These are phyloP conservation scores for Eurystomus glaucurus DNA, from an alignment of 2,797 vertebrate genomes.

Conservation along the genomic window DNA sequence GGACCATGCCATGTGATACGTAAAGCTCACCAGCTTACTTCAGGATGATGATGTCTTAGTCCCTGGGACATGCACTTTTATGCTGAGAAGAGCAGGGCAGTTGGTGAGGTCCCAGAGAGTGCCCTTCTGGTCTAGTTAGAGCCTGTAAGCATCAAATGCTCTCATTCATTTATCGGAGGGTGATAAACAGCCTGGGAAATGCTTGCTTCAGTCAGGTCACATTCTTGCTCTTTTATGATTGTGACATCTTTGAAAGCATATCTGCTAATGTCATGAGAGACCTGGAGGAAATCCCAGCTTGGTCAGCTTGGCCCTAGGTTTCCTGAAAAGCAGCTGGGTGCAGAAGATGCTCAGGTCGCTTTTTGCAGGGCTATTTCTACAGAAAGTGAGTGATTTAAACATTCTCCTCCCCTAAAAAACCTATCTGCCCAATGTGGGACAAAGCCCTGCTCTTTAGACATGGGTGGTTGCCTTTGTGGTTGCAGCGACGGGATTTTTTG, in stretches of 20 bases:
- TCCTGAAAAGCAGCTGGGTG: constrained; percentile 33
- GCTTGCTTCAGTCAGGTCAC: constrained; percentile 39
- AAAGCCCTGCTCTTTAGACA: background rate
- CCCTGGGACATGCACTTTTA: background rate
- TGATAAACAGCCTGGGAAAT: constrained; percentile 60
- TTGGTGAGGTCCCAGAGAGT: background rate
- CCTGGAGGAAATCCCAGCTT: background rate
- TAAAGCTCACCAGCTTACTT: background rate
- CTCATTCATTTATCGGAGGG: background rate
- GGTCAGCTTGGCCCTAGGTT: background rate
- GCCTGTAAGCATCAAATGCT: constrained; percentile 9
- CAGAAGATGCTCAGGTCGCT: background rate
- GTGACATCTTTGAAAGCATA: constrained; percentile 34
- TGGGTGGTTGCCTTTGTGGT: fast-evolving
- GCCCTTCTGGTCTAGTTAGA: constrained; percentile 46
- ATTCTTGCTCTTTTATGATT: constrained; percentile 34
- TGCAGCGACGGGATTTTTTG: background rate
- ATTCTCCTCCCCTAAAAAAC: background rate
- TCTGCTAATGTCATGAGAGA: background rate
- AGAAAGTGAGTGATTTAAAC: background rate
- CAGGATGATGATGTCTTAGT: background rate
- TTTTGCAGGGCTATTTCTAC: background rate
- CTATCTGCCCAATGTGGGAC: background rate
- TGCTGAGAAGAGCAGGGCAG: background rate
- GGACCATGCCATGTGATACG: fast-evolving